A percentile compares a stretch with the other conserved stretches of the same genome.
These are phyloP conservation scores for Contarinia nasturtii DNA, from an alignment of 1,140 invertebrate genomes.

Conservation along the genomic window DNA sequence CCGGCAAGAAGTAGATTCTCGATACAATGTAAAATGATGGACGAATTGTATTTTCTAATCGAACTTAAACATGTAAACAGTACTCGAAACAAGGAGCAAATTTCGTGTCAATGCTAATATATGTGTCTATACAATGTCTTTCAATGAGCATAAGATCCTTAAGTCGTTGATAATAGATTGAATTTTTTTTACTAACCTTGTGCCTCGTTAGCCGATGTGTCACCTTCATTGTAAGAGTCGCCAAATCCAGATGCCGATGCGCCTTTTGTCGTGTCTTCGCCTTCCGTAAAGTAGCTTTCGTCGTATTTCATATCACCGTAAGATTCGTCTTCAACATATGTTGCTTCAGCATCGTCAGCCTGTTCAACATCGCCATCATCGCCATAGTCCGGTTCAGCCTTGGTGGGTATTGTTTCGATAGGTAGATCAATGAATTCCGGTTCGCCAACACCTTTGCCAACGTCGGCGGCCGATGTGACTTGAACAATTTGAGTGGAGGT, in stretches of 20 bases:
- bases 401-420: slow-evolving; percentile 19
- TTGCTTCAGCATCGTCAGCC: slow-evolving; percentile 15
- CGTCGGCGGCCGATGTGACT: slow-evolving; percentile 12
- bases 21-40: no score
- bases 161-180: no score
- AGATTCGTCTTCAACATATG: slow-evolving; percentile 23
- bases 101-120: no score
- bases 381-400: slow-evolving; percentile 22
- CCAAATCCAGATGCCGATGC: slow-evolving; percentile 8
- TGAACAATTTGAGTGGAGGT: slow-evolving; percentile 15
- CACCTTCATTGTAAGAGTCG: slow-evolving; percentile 7
- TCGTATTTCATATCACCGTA: slow-evolving; percentile 24
- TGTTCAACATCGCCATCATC: slow-evolving; percentile 20
- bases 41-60: no score
- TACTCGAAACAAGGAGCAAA: no score
- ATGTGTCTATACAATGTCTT: no score
- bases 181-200: slow-evolving; percentile 18
- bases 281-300: slow-evolving; percentile 23
- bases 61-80: no score
- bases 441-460: slow-evolving; percentile 8
- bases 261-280: slow-evolving; percentile 12
- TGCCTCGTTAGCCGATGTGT: slow-evolving; percentile 21
- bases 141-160: no score
- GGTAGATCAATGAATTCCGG: slow-evolving; percentile 21
- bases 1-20: no score